Evolutionary conservation across 1,140 invertebrate species (phyloP).

Genomic region (Chymomyza costata): DNA sequence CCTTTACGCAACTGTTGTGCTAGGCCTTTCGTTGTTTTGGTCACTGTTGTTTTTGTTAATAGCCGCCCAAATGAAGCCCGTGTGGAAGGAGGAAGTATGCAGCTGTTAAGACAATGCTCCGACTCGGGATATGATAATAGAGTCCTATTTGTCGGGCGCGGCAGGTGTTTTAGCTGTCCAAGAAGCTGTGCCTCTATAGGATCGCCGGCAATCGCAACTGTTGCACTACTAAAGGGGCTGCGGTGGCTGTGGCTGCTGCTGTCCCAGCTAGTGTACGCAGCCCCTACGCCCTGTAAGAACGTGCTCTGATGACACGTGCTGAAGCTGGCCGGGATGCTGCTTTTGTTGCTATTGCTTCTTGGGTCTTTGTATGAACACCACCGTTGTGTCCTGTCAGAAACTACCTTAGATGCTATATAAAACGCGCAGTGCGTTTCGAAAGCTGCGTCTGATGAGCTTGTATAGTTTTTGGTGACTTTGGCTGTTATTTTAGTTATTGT

Average conservation of each 20-base stretch:
- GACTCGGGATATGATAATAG: slow-evolving; percentile 19
- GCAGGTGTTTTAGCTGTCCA: slow-evolving; percentile 3
- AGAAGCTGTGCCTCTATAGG: slow-evolving; percentile 22
- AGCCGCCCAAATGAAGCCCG: slow-evolving; percentile 32
- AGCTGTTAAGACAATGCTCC: slow-evolving; percentile 36
- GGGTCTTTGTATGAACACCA: too few relatives aligned
- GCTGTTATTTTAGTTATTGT: too few relatives aligned
- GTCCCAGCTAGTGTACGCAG: slow-evolving; percentile 68
- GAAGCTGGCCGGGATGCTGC: slow-evolving; percentile 27
- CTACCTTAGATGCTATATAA: too few relatives aligned
- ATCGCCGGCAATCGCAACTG: slow-evolving; percentile 22
- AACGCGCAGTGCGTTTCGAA: too few relatives aligned
- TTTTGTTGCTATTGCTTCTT: slow-evolving; percentile 8
- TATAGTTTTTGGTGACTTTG: too few relatives aligned
- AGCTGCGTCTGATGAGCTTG: too few relatives aligned
- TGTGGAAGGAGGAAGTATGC: slow-evolving; percentile 54
- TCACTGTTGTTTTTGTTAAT: slow-evolving; percentile 22
- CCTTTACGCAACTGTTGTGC: slow-evolving; percentile 20
- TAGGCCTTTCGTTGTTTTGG: slow-evolving; percentile 35
- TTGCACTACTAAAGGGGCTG: slow-evolving; percentile 63
- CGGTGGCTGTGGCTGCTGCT: slow-evolving; percentile 68
- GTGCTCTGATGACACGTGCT: slow-evolving; percentile 37
- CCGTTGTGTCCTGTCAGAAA: too few relatives aligned
- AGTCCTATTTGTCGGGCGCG: slow-evolving; percentile 22
- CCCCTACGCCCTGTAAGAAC: slow-evolving; percentile 59